phyloP scores from a whole-genome alignment of 2,888 invertebrate genomes.

The Acleris emargana region DNA sequence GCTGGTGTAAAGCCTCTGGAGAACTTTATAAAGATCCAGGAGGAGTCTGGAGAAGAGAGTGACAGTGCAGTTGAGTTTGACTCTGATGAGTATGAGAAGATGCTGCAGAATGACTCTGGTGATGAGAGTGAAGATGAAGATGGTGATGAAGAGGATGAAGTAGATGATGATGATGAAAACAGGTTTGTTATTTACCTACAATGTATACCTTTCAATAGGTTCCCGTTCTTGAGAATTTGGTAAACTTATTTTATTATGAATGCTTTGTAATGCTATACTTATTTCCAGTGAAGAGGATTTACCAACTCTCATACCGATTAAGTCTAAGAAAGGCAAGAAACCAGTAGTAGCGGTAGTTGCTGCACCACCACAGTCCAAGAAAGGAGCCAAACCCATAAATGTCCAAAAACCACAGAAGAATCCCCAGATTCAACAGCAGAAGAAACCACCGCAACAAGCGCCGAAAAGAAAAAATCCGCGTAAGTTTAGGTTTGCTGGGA shows the following conservation, averaged over 20 bases:
- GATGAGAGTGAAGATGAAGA: constrained; percentile 41
- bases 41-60: constrained; percentile 55
- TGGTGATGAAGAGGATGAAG: constrained; percentile 40
- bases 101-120: constrained; percentile 54
- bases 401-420: constrained; percentile 6
- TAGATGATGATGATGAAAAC: constrained; percentile 43
- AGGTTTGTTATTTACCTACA: constrained; percentile 12
- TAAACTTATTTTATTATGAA: too few relatives aligned
- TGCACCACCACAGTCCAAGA: constrained; percentile 6
- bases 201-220: too few relatives aligned
- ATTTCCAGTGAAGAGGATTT: constrained; percentile 46
- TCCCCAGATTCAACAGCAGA: not conserved
- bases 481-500: constrained; percentile 2
- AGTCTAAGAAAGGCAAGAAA: constrained; percentile 28
- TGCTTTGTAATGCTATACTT: too few relatives aligned
- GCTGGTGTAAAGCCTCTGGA: constrained; percentile 57
- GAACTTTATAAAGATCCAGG: constrained; percentile 59
- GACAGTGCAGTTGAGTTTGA: constrained; percentile 65
- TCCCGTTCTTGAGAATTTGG: too few relatives aligned
- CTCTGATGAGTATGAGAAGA: constrained; percentile 71
- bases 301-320: constrained; percentile 23
- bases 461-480: constrained; percentile 24
- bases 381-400: constrained; percentile 1
- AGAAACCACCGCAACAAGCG: not conserved
- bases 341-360: constrained; percentile 7